Conservation (phyloP, 2,797 vertebrate species). For the Hoplostethus mediterraneus region DNA sequence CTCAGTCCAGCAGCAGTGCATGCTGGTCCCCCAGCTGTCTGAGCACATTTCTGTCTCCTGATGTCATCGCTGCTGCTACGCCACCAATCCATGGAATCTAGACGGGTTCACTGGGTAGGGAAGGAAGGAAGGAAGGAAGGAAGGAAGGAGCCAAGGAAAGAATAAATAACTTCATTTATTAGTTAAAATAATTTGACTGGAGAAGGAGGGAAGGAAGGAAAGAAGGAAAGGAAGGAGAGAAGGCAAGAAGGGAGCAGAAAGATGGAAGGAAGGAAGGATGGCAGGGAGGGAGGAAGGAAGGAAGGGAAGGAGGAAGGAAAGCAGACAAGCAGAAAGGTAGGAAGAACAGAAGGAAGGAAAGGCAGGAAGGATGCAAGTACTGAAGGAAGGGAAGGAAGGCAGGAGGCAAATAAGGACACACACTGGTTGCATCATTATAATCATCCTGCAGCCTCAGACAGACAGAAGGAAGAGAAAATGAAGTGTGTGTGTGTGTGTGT, state of each 20-base stretch:
- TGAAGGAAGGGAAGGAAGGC: neutral
- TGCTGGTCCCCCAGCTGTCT: conserved; percentile 45
- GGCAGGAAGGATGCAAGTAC: neutral
- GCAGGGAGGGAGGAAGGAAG: neutral
- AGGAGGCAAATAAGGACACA: neutral
- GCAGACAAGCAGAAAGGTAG: too few species aligned
- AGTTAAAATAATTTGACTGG: too few species aligned
- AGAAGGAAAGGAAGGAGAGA: neutral
- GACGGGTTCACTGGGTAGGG: neutral
- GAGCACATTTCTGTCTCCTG: conserved; percentile 33
- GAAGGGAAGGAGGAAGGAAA: neutral
- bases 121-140: neutral
- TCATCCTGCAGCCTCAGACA: too few species aligned
- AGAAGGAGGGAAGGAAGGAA: too few species aligned
- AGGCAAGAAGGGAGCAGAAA: too few species aligned
- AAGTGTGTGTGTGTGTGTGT: too few species aligned
- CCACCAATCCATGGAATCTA: conserved; percentile 49
- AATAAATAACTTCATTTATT: too few species aligned
- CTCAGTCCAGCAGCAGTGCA: neutral
- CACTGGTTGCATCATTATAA: too few species aligned
- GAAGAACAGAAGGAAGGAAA: too few species aligned
- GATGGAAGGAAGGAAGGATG: neutral
- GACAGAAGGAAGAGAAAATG: too few species aligned
- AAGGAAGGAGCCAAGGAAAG: too few species aligned
- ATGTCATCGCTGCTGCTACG: conserved; percentile 36